Conservation (phyloP, 2,797 vertebrate species). For the Danio tinwini region DNA sequence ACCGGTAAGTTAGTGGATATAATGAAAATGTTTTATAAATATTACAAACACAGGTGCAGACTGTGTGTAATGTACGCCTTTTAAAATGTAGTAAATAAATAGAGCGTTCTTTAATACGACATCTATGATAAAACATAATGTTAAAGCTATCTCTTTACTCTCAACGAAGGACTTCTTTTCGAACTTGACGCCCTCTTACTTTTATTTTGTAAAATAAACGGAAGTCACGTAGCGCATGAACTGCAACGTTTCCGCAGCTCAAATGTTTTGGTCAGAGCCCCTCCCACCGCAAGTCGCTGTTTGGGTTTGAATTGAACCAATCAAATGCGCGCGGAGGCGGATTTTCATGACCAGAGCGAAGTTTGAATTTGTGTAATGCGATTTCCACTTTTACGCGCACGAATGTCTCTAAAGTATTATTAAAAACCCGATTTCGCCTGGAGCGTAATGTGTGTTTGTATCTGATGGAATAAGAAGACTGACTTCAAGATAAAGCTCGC, state of each 20-base stretch:
- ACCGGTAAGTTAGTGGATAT: no score
- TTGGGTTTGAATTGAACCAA: conserved; percentile 62
- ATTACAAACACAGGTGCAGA: not conserved
- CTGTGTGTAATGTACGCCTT: not conserved
- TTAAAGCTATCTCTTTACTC: not conserved
- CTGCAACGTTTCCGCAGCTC: not conserved
- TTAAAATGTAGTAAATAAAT: not conserved
- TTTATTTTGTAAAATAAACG: conserved; percentile 29
- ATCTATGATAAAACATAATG: no score
- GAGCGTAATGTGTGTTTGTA: not conserved
- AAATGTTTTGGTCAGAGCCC: not conserved
- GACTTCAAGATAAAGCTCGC: not conserved
- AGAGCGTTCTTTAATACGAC: not conserved
- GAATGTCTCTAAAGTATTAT: not conserved
- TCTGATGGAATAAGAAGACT: not conserved
- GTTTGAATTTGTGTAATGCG: conserved; percentile 36
- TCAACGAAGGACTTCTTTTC: no score
- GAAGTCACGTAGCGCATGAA: not conserved
- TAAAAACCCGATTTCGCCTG: not conserved
- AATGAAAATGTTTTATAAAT: not conserved
- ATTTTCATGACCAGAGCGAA: not conserved
- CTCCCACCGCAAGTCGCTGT: conserved; percentile 30
- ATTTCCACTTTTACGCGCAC: not conserved
- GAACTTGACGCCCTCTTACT: not conserved
- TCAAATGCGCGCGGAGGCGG: conserved; percentile 14